phyloP scores from a whole-genome alignment of 2,888 invertebrate species.

The Rhagium mordax region DNA sequence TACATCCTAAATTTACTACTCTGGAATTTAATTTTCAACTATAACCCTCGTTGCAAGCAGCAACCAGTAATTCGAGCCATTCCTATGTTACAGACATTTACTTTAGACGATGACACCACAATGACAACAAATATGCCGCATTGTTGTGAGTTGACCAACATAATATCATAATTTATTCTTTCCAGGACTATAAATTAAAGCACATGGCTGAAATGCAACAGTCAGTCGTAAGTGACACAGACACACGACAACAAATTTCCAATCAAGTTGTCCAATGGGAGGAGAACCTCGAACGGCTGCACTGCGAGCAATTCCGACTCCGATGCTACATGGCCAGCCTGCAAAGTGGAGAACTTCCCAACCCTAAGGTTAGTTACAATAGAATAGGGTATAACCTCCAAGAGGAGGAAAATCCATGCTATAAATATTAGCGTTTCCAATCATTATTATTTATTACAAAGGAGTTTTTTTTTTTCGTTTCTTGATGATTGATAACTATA shows the following conservation, averaged over 20 bases:
- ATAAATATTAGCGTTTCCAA: no score
- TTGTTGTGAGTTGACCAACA: no score
- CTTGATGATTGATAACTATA: no score
- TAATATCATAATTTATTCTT: background rate
- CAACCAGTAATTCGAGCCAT: no score
- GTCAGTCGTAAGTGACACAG: conserved; percentile 95
- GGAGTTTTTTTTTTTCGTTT: no score
- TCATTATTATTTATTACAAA: no score
- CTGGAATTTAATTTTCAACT: no score
- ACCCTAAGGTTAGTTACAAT: conserved; percentile 87
- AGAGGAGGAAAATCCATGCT: background rate
- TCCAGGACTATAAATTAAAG: conserved; percentile 94
- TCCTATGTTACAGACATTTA: no score
- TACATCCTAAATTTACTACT: no score
- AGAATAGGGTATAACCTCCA: background rate
- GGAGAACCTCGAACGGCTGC: conserved; percentile 95
- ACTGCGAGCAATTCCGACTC: conserved; percentile 96
- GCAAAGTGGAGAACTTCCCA: conserved; percentile 95
- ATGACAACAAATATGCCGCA: no score
- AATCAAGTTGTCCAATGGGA: conserved; percentile 97
- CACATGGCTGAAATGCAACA: conserved; percentile 99
- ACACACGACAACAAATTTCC: conserved; percentile 92
- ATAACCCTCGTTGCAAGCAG: no score
- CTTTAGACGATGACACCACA: no score
- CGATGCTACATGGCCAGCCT: conserved; percentile 98